These are phyloP conservation scores for Tamias sibiricus DNA, from an alignment of 2,113 vertebrate genomes.

Conservation along the genomic window DNA sequence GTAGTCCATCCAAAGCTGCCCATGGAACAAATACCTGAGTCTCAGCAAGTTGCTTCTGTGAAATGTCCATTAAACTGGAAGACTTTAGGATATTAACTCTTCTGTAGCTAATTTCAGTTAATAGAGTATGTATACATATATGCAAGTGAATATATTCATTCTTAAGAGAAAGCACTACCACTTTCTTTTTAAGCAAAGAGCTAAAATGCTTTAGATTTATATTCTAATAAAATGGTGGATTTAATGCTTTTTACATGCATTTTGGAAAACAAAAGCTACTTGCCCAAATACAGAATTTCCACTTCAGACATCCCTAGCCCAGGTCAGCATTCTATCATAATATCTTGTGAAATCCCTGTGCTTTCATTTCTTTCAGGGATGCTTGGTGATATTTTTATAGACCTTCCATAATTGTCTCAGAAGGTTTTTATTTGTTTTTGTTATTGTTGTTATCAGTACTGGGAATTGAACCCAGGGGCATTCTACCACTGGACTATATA, in stretches of 20 bases:
- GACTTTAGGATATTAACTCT: not conserved
- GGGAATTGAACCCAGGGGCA: too few relatives aligned
- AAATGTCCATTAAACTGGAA: not conserved
- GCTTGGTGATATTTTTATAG: not conserved
- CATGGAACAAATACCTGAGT: not conserved
- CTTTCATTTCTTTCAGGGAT: not conserved
- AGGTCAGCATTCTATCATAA: not conserved
- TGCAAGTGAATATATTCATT: not conserved
- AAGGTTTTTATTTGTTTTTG: too few relatives aligned
- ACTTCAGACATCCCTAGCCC: not conserved
- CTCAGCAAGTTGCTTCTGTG: not conserved
- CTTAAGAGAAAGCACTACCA: not conserved
- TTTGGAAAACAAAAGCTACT: not conserved
- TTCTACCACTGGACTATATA: too few relatives aligned
- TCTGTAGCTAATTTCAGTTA: not conserved
- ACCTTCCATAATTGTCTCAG: not conserved
- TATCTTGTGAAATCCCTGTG: not conserved
- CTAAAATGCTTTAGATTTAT: not conserved
- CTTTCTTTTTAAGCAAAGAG: not conserved
- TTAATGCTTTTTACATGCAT: not conserved
- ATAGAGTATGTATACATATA: not conserved
- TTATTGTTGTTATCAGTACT: too few relatives aligned
- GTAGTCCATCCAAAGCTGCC: not conserved
- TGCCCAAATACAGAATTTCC: not conserved
- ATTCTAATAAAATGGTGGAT: not conserved